Conservation (phyloP, 2,113 vertebrate species). For the Sphyrna mokarran region DNA sequence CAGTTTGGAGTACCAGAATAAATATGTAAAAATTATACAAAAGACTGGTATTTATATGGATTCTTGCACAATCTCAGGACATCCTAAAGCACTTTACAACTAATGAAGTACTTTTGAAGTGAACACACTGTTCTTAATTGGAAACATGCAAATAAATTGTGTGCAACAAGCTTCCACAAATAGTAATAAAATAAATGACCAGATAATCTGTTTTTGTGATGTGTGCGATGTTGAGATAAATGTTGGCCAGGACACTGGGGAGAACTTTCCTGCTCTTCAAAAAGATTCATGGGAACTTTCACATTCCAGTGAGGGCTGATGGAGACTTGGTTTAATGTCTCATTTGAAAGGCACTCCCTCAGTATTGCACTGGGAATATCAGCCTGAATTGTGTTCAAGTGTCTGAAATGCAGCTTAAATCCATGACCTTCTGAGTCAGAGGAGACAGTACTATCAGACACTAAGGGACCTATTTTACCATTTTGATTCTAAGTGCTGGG, state of each 20-base stretch:
- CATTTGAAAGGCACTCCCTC: not conserved
- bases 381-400: not conserved
- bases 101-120: not conserved
- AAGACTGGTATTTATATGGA: not conserved
- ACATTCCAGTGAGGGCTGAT: not conserved
- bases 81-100: no score
- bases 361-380: not conserved
- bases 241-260: not conserved
- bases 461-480: no score
- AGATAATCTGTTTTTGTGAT: not conserved
- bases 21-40: not conserved
- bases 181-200: not conserved
- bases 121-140: not conserved
- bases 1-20: not conserved
- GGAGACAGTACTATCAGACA: not conserved
- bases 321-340: not conserved
- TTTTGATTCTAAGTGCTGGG: no score
- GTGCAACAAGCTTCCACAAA: not conserved
- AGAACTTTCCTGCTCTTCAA: not conserved
- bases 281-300: not conserved
- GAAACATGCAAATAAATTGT: not conserved
- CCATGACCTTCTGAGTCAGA: not conserved
- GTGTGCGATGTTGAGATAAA: no score
- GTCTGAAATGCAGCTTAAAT: not conserved
- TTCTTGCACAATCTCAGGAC: no score